A percentile compares a stretch with the other conserved stretches of the same genome.
These are phyloP conservation scores for Athetis lepigone DNA, from an alignment of 2,888 invertebrate genomes.

Conservation along the genomic window DNA sequence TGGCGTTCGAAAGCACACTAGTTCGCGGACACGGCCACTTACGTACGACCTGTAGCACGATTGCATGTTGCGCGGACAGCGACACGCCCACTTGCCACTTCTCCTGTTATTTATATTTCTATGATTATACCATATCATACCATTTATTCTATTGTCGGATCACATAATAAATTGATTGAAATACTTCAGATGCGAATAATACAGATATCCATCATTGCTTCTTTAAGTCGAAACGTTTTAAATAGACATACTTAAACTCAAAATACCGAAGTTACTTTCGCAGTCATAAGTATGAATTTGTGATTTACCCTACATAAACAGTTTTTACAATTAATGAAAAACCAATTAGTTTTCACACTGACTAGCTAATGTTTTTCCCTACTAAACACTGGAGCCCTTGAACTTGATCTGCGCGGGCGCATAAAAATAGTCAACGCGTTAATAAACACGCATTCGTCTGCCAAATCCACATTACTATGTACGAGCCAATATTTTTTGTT, in stretches of 20 bases:
- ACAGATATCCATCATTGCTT: conserved; percentile 32
- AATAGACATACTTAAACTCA: too few species aligned
- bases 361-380: background rate
- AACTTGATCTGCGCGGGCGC: conserved; percentile 72
- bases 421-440: conserved; percentile 64
- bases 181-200: conserved; percentile 11
- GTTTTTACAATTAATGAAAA: background rate
- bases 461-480: conserved; percentile 62
- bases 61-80: too few species aligned
- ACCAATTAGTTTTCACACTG: background rate
- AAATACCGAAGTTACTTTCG: conserved; percentile 17
- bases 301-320: too few species aligned
- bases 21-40: too few species aligned
- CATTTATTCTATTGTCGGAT: too few species aligned
- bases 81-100: too few species aligned
- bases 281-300: too few species aligned
- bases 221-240: conserved; percentile 35
- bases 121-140: too few species aligned
- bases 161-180: conserved; percentile 13
- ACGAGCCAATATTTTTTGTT: conserved; percentile 53
- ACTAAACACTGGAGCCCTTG: conserved; percentile 68
- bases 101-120: too few species aligned
- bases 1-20: too few species aligned
- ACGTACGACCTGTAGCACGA: too few species aligned
- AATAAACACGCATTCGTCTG: conserved; percentile 67